Evolutionary conservation across 2,113 vertebrate species (phyloP).

Genomic region (Balaeniceps rex): DNA sequence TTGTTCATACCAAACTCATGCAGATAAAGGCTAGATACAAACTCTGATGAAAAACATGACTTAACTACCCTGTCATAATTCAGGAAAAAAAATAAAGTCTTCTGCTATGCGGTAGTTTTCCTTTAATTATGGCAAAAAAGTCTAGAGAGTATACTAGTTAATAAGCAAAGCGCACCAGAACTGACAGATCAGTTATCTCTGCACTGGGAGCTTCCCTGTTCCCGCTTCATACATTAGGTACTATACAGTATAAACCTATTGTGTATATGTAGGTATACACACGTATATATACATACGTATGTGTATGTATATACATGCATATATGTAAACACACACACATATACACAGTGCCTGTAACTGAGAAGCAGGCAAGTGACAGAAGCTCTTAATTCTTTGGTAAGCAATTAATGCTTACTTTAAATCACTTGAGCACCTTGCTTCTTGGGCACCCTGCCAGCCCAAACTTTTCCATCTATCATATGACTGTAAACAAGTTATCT

Average conservation of each 20-base stretch:
- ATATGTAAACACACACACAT: neutral
- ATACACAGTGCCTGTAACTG: neutral
- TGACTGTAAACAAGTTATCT: neutral
- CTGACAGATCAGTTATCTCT: neutral
- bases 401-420: neutral
- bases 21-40: neutral
- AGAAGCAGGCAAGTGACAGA: neutral
- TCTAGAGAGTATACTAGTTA: neutral
- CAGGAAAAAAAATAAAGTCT: neutral
- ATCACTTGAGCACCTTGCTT: neutral
- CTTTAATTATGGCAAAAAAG: neutral
- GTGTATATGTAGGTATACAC: neutral
- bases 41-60: neutral
- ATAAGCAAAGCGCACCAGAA: neutral
- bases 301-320: rapidly evolving
- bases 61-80: neutral
- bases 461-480: neutral
- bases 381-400: neutral
- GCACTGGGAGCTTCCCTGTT: neutral
- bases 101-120: neutral
- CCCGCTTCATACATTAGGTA: neutral
- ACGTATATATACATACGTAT: rapidly evolving
- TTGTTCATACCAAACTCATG: neutral
- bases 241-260: neutral
- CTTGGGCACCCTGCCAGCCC: neutral